Evolutionary conservation across 2,797 vertebrate species (phyloP).

Genomic region (Sebastes miniatus): DNA sequence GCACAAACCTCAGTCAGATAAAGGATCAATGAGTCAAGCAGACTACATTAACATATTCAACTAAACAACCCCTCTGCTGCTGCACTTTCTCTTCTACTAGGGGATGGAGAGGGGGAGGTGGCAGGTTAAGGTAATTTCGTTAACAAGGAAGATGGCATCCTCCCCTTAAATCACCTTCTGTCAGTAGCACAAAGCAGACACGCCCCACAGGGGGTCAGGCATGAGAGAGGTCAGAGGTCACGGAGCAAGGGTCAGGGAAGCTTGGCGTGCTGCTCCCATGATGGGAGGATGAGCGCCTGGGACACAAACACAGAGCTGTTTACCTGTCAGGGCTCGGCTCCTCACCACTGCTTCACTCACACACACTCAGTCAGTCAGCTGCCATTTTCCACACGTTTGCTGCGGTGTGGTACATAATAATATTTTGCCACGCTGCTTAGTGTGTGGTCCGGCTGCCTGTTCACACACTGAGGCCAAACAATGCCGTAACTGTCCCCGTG

Average conservation of each 20-base stretch:
- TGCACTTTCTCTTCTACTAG: background rate
- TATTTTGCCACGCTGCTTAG: background rate
- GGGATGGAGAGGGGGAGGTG: background rate
- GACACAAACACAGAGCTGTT: background rate
- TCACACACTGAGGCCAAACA: background rate
- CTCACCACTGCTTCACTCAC: background rate
- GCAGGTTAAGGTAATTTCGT: background rate
- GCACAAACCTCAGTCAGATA: background rate
- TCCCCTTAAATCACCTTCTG: background rate
- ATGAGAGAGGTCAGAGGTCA: constrained; percentile 12
- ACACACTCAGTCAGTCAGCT: too few relatives aligned
- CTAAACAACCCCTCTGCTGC: background rate
- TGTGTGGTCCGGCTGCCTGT: background rate
- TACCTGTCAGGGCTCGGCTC: background rate
- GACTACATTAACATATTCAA: background rate
- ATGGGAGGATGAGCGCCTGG: background rate
- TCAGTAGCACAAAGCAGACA: constrained; percentile 3
- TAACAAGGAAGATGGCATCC: background rate
- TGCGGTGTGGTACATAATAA: background rate
- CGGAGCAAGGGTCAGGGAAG: background rate
- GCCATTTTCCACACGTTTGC: background rate
- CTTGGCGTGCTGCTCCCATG: background rate
- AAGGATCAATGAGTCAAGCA: background rate
- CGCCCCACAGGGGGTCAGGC: constrained; percentile 2
- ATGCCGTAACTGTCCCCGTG: background rate